Percentiles rank a stretch among this genome's conserved stretches.
These are phyloP conservation scores for Aricia artaxerxes DNA, from an alignment of 2,888 invertebrate species.

Conservation along the genomic window DNA sequence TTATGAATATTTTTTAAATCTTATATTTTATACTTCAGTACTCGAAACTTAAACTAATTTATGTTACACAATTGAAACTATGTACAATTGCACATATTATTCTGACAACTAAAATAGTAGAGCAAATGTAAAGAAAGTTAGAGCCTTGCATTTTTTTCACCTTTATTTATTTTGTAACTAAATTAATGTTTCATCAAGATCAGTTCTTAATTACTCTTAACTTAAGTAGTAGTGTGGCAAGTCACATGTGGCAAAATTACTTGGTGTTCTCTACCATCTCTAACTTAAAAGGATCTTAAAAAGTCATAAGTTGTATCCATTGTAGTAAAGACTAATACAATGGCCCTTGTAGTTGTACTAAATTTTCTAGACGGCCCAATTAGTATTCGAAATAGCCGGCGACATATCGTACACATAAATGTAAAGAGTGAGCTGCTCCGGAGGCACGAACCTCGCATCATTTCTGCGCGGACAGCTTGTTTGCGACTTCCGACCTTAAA, in stretches of 20 bases:
- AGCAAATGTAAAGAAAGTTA: no score
- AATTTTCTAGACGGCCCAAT: conserved; percentile 69
- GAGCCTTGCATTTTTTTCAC: no score
- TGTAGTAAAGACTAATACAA: background rate
- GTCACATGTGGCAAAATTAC: background rate
- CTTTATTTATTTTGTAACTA: no score
- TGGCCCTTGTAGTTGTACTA: conserved; percentile 46
- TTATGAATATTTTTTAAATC: background rate
- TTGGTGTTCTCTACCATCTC: background rate
- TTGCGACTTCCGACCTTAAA: conserved; percentile 65
- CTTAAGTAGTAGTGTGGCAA: no score
- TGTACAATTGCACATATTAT: no score
- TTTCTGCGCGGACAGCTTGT: conserved; percentile 43
- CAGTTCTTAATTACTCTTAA: no score
- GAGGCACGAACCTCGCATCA: conserved; percentile 75
- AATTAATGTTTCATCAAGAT: background rate
- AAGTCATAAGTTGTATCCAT: background rate
- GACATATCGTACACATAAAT: conserved; percentile 78
- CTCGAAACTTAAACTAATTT: background rate
- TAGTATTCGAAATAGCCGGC: conserved; percentile 79
- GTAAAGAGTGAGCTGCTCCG: conserved; percentile 77
- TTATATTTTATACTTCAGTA: no score
- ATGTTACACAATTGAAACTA: no score
- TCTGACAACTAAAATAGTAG: no score
- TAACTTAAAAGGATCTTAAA: background rate